Evolutionary conservation across 2,888 invertebrate genomes (phyloP).

Genomic region (Calliopum simillimum): DNA sequence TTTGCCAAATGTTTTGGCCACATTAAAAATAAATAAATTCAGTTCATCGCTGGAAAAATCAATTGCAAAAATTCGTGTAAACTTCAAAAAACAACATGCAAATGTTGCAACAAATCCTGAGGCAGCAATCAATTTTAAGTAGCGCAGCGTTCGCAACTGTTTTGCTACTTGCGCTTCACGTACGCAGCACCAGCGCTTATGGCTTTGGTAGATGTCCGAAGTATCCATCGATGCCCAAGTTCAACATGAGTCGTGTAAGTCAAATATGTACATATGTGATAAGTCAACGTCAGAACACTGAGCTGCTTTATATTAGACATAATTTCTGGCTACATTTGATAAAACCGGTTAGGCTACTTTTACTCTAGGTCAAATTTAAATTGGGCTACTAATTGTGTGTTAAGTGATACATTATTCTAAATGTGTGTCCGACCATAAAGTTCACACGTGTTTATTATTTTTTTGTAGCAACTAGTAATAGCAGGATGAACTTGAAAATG

Average conservation of each 20-base stretch:
- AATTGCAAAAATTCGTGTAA: background rate
- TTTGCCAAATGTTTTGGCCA: background rate
- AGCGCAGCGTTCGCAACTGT: background rate
- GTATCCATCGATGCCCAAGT: constrained; percentile 74
- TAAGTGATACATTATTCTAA: no score
- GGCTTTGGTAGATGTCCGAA: constrained; percentile 78
- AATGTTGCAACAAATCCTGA: constrained; percentile 12
- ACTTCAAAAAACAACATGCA: background rate
- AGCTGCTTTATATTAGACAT: no score
- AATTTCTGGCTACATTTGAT: no score
- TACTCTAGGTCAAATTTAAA: no score
- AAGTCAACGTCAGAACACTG: no score
- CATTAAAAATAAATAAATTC: background rate
- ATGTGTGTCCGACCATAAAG: no score
- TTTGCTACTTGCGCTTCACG: constrained; percentile 37
- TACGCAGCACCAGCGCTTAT: constrained; percentile 50
- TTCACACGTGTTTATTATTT: no score
- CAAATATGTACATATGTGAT: background rate
- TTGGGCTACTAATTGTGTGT: no score
- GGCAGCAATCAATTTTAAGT: background rate
- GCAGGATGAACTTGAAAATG: no score
- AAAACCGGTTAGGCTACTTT: no score
- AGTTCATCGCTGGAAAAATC: background rate
- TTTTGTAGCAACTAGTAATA: no score
- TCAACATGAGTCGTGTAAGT: constrained; percentile 76